phyloP scores from a whole-genome alignment of 2,888 invertebrate genomes.

The Rapana venosa region DNA sequence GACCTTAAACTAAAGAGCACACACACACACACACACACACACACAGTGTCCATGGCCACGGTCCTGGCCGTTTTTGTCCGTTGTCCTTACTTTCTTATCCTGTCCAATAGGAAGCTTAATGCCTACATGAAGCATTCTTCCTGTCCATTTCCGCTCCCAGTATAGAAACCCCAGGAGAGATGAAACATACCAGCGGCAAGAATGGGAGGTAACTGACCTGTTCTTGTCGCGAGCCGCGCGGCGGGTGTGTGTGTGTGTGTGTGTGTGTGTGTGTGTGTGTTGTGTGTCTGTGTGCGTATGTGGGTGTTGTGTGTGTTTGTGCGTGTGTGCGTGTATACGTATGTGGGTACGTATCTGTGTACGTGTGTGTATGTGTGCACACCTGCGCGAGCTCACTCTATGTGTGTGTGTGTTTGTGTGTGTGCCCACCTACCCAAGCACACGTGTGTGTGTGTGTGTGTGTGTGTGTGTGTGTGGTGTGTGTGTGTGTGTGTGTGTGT shows the following conservation, averaged over 20 bases:
- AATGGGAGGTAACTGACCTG: neutral
- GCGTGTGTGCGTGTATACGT: neutral
- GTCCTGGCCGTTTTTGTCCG: too few species aligned
- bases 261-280: neutral
- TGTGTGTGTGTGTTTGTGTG: neutral
- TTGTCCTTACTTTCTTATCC: too few species aligned
- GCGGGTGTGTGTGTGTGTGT: neutral
- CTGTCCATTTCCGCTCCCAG: too few species aligned
- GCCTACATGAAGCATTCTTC: too few species aligned
- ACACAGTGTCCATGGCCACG: too few species aligned
- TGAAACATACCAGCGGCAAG: neutral
- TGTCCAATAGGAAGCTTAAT: too few species aligned
- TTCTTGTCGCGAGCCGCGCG: too few species aligned
- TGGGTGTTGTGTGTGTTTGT: neutral
- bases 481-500: too few species aligned
- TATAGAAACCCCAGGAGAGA: constrained; percentile 17
- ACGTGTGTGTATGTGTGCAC: neutral
- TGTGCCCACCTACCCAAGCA: neutral
- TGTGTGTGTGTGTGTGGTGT: neutral
- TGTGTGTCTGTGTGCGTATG: neutral
- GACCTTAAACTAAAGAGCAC: too few species aligned
- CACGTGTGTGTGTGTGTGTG: neutral
- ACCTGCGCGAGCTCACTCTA: neutral
- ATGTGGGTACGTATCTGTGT: constrained; percentile 2
- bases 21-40: too few species aligned